Percentiles rank a stretch among this genome's conserved stretches.
Conservation (phyloP, 2,888 invertebrate species). For the Ariolimax columbianus region DNA sequence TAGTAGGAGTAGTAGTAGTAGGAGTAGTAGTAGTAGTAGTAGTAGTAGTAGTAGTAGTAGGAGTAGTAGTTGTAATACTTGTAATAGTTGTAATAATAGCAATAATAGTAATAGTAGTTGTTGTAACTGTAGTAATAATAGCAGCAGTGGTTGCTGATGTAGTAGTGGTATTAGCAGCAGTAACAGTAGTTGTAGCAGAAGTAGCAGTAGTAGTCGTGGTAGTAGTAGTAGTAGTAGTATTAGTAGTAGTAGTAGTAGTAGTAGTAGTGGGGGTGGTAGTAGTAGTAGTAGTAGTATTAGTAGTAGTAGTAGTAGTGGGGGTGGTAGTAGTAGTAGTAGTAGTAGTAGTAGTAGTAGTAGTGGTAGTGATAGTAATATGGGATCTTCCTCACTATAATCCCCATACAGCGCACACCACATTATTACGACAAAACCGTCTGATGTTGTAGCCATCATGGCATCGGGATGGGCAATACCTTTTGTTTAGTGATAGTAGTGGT, state of each 20-base stretch:
- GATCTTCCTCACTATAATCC: too few relatives aligned
- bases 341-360: slow-evolving; percentile 43
- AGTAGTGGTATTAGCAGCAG: background rate
- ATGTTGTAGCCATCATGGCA: background rate
- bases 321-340: slow-evolving; percentile 48
- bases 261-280: slow-evolving; percentile 26
- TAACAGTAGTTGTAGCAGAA: background rate
- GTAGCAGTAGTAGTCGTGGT: slow-evolving; percentile 1
- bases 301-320: slow-evolving; percentile 8
- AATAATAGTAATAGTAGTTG: slow-evolving; percentile 24
- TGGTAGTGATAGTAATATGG: too few relatives aligned
- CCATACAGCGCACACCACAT: too few relatives aligned
- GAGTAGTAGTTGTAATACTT: slow-evolving; percentile 28
- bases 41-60: slow-evolving; percentile 31
- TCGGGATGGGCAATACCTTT: too few relatives aligned
- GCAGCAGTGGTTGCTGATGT: slow-evolving; percentile 38
- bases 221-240: background rate
- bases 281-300: slow-evolving; percentile 26
- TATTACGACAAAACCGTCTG: background rate
- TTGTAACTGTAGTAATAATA: slow-evolving; percentile 36
- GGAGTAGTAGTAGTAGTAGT: background rate
- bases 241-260: slow-evolving; percentile 17
- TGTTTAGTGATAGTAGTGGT: too few relatives aligned
- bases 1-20: background rate
- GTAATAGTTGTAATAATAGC: slow-evolving; percentile 25